Evolutionary conservation across 2,797 vertebrate genomes (phyloP), one percentile per base, ranked within the genome.

Genomic region (Iguana delicatissima): DNA sequence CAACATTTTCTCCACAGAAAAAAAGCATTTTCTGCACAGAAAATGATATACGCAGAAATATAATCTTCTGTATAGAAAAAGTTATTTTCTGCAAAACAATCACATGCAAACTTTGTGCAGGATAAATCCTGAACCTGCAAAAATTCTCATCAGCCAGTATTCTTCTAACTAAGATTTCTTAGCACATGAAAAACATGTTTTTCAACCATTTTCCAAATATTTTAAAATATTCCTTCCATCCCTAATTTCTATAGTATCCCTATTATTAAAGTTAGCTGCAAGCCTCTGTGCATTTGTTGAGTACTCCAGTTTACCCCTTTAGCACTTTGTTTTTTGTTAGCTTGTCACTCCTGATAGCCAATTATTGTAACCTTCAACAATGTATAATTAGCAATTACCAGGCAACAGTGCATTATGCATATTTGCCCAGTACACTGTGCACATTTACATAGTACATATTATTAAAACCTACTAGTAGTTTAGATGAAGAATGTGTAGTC

Each of bases 351-450:
- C 20, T 73, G 46, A 85, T 72, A 72, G 67, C 35, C 52, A 85
- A 85, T 73, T 55, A 85, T 32, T 85, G 84, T 85, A 72, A 46
- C 84, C 26, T 85, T 35, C 67, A 85, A 72, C 67, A 73, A 73
- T 35, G 32, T 13, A 50, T 80, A 87, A 80, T 74, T 59, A 57
- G 85, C 6, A 76, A 76, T 88, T 73, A 82, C 67, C 50, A 82
- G 29, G 8, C 7, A 72, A 55, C 69, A 38, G 18, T 72, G 24
- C 77, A 82, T 88, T 88, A 57, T 82, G 32, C 67, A 82, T 82
- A 73, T 88, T 88, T 88, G 79, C 87, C n/a, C 22, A 82, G n/a
- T 88, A 22, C 22, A 73, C 59, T 88, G 42, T 46, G 26, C 35
- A 55, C 52, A 82, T 82, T 73, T 82, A 72, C 50, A 59, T 29